Percentiles rank a stretch among this genome's conserved stretches.
Conservation (phyloP, 2,888 invertebrate species). For the Diloba caeruleocephala region DNA sequence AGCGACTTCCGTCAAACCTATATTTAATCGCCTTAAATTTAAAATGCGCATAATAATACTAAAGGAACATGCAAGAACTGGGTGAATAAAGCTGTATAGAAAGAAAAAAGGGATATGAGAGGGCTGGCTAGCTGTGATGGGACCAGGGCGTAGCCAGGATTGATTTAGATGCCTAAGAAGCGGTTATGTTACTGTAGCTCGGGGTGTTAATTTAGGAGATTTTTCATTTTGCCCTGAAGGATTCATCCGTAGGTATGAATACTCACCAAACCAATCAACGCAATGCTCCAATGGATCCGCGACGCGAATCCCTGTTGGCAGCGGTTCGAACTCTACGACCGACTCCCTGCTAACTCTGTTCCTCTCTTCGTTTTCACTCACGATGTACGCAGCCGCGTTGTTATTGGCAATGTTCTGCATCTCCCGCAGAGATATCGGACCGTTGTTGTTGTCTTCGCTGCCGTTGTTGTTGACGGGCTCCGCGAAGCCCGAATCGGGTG, state of each 20-base stretch:
- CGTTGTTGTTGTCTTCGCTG: slow-evolving; percentile 88
- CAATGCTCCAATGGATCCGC: slow-evolving; percentile 80
- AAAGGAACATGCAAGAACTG: too few species aligned
- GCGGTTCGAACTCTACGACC: slow-evolving; percentile 82
- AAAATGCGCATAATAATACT: too few species aligned
- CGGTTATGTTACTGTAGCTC: too few species aligned
- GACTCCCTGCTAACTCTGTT: slow-evolving; percentile 81
- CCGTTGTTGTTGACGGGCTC: slow-evolving; percentile 84
- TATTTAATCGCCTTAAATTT: too few species aligned
- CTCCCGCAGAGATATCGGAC: slow-evolving; percentile 87
- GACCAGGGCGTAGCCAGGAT: too few species aligned
- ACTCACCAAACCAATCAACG: slow-evolving; percentile 85
- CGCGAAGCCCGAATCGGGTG: slow-evolving; percentile 82
- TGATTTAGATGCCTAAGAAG: too few species aligned
- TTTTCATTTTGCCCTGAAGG: too few species aligned
- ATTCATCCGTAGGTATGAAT: not conserved
- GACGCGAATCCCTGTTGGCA: slow-evolving; percentile 73
- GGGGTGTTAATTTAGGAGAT: too few species aligned
- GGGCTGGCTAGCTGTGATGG: too few species aligned
- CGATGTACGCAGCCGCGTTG: slow-evolving; percentile 86
- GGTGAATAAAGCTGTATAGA: too few species aligned
- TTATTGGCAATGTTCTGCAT: slow-evolving; percentile 89
- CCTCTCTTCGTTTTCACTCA: slow-evolving; percentile 85
- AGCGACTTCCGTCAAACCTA: too few species aligned
- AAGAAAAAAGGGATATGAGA: too few species aligned